Evolutionary conservation across 2,888 invertebrate species (phyloP), one percentile per base, ranked within the genome.

Genomic region (Pammene aurita): DNA sequence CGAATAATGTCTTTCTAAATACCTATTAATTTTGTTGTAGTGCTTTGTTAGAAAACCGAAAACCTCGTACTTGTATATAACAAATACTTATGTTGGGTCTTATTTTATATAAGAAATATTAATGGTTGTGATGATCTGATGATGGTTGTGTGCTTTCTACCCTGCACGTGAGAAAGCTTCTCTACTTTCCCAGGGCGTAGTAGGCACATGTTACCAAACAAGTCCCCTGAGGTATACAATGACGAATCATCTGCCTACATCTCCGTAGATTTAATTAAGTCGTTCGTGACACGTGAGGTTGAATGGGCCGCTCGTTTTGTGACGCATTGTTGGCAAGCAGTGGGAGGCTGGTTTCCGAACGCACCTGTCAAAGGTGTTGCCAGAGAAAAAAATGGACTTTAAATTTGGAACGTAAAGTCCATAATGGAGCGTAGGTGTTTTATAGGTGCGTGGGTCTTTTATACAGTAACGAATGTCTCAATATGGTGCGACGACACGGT

Each of bases 231-330:
- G 70, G 66, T 66, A 62, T 52, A 62, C 69, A 69, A 67, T 63
- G 58, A 63, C 61, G 62, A 63, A 63, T 66, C 65, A 66, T 70
- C 62, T 71, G 66, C 66, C 67, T 80, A 77, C 79, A 78, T 84
- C 52, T 79, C 83, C 81, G 83, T 81, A 84, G 83, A 88, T 90
- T 90, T 92, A 92, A 91, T 92, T 89, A 91, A 90, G 88, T 90
- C 86, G 76, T 78, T 80, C 80, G 83, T 84, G 86, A 88, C 90
- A 89, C 89, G 88, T 86, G 87, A 84, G 81, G 73, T 79, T 86
- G 81, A 86, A 89, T 87, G 77, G 77, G 86, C 69, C 79, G 81
- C 79, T 62, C 80, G 78, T 80, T 78, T 79, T 80, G 75, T 80
- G 81, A 82, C 83, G 83, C 79, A 84, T 91, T 91, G 90, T 90